These are phyloP conservation scores for Fregetta grallaria DNA, from an alignment of 2,113 vertebrate species.

Conservation along the genomic window DNA sequence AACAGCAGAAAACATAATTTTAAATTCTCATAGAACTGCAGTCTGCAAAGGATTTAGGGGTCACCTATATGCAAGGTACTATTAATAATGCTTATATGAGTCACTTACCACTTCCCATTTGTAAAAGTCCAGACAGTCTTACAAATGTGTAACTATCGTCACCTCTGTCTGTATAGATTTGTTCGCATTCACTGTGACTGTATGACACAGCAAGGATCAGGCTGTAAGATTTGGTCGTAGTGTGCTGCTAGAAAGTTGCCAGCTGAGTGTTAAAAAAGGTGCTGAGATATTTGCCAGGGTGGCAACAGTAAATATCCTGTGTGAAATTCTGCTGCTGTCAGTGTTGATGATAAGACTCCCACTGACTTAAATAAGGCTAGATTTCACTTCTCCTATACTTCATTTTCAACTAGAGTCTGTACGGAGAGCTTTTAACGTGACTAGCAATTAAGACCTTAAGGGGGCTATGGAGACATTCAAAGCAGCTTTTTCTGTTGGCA, in stretches of 20 bases:
- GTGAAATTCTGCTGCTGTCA: neutral
- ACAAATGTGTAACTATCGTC: accelerated
- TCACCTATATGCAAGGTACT: neutral
- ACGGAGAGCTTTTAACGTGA: neutral
- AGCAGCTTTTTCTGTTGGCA: neutral
- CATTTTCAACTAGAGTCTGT: neutral
- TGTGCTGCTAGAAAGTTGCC: neutral
- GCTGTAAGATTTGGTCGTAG: neutral
- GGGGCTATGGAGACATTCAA: neutral
- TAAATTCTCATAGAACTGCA: neutral
- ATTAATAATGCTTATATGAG: neutral
- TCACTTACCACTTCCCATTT: neutral
- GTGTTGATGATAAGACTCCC: neutral
- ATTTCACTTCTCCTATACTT: neutral
- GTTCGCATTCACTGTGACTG: neutral
- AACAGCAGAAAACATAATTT: neutral
- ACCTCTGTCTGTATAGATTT: neutral
- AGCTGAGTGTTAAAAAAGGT: neutral
- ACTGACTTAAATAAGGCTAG: neutral
- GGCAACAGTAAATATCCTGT: neutral
- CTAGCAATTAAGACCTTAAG: neutral
- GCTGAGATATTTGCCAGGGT: neutral
- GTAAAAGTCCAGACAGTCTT: neutral
- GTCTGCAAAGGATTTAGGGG: neutral
- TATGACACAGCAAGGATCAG: neutral